Conservation (phyloP, 1,140 invertebrate genomes). For the Zaprionus capensis region DNA sequence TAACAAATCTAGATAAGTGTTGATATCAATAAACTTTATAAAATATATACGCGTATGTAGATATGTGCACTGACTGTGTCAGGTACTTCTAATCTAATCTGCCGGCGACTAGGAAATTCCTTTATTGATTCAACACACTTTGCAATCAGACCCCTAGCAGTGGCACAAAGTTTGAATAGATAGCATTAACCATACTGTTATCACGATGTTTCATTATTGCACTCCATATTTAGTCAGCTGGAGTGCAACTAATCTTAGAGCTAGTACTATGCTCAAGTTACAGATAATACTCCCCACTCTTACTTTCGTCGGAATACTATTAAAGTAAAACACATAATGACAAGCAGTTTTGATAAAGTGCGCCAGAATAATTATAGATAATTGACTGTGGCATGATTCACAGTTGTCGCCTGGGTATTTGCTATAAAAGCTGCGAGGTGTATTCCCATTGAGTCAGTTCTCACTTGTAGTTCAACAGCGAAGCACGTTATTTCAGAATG, state of each 20-base stretch:
- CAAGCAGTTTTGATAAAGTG: not conserved
- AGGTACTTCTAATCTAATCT: not conserved
- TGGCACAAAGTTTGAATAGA: not conserved
- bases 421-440: conserved; percentile 12
- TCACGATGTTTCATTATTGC: not conserved
- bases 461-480: not conserved
- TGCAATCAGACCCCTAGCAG: not conserved
- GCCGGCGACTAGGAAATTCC: not conserved
- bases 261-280: not conserved
- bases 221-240: not conserved
- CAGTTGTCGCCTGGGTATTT: not conserved
- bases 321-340: conserved; percentile 3
- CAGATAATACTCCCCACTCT: not conserved
- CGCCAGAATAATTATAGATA: conserved; percentile 8
- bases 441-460: conserved; percentile 37
- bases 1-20: too few relatives aligned
- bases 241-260: not conserved
- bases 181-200: not conserved
- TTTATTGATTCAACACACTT: not conserved
- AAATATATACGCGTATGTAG: too few relatives aligned
- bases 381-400: conserved; percentile 10
- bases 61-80: not conserved
- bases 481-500: conserved; percentile 34
- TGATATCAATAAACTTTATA: too few relatives aligned
- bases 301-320: not conserved